These are phyloP conservation scores for Cephus pulcher DNA, from an alignment of 2,888 invertebrate species.

Conservation along the genomic window DNA sequence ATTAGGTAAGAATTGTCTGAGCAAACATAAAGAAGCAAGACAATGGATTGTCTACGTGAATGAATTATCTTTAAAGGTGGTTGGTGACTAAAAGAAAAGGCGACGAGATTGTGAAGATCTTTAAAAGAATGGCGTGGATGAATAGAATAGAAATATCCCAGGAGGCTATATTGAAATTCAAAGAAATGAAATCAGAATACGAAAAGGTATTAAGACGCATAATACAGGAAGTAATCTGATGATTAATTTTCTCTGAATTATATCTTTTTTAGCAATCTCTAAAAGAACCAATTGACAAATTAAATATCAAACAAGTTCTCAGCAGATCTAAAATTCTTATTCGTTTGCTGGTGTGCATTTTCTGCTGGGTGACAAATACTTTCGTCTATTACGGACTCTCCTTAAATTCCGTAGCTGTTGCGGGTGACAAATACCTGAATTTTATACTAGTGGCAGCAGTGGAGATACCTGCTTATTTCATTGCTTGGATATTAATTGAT, in stretches of 20 bases:
- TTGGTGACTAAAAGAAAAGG: conserved; percentile 73
- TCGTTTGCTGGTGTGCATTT: conserved; percentile 75
- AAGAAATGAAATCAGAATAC: conserved; percentile 39
- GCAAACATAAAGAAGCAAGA: neutral
- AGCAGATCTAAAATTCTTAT: conserved; percentile 69
- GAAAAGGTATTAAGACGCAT: conserved; percentile 11
- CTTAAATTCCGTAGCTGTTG: conserved; percentile 80
- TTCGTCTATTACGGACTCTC: conserved; percentile 86
- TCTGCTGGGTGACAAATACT: conserved; percentile 84
- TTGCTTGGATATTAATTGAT: conserved; percentile 74
- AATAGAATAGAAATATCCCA: conserved; percentile 73
- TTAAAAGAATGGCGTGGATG: conserved; percentile 73
- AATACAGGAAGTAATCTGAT: neutral
- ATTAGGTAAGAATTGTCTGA: conserved; percentile 59
- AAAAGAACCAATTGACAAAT: neutral
- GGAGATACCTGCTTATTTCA: conserved; percentile 80
- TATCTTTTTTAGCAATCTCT: neutral
- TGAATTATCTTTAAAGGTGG: conserved; percentile 70
- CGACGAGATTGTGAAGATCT: conserved; percentile 70
- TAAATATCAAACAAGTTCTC: conserved; percentile 65
- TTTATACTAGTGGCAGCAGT: conserved; percentile 77
- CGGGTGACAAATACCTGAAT: conserved; percentile 82
- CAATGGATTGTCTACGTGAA: neutral
- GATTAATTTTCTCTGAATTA: neutral
- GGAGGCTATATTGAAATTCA: conserved; percentile 67